Evolutionary conservation across 2,888 invertebrate genomes (phyloP), one percentile per base, ranked within the genome.

Genomic region (Agrotis segetum): DNA sequence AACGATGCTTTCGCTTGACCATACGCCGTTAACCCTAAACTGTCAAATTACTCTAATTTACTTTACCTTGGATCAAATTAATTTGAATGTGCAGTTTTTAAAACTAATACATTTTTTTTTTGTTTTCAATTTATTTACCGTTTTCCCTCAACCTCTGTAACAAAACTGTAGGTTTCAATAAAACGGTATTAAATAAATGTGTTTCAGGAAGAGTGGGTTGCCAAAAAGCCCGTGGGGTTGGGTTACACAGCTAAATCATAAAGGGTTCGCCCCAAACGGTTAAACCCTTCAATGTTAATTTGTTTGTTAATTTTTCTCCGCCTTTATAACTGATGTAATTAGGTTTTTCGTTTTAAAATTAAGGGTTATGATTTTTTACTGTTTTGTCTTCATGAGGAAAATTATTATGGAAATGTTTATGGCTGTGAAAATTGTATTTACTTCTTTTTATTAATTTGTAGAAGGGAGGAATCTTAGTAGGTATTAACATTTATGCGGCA

Each of bases 261-360:
- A 95, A 93, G 90, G 92, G 90, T 89, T 92, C 87, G 86, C 90
- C 88, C 89, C 84, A 80, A 84, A 81, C 86, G 90, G 89, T 92
- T 93, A 90, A 92, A 89, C 92, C 92, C 87, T 92, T 95, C 95
- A 93, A 90, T 88, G 91, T 91, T 93, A 94, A 95, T 95, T 95
- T 92, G 92, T 90, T 91, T 89, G 88, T 91, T 93, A 94, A 94
- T 95, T 93, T 94, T 93, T 94, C 94, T 90, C 85, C 67, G 68
- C 81, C 78, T 83, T 86, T 81, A 88, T 87, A 84, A 83, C 83
- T 81, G 72, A 72, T 50, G 74, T 90, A 89, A 92, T 92, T 88
- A 87, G 62, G 58, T 69, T 85, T 88, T 86, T 81, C 82, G 68
- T 73, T 81, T 85, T 77, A 73, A 77, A 83, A 84, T 87, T 85